These are phyloP conservation scores for Ormyrus thymus DNA, from an alignment of 2,888 invertebrate species.

Conservation along the genomic window DNA sequence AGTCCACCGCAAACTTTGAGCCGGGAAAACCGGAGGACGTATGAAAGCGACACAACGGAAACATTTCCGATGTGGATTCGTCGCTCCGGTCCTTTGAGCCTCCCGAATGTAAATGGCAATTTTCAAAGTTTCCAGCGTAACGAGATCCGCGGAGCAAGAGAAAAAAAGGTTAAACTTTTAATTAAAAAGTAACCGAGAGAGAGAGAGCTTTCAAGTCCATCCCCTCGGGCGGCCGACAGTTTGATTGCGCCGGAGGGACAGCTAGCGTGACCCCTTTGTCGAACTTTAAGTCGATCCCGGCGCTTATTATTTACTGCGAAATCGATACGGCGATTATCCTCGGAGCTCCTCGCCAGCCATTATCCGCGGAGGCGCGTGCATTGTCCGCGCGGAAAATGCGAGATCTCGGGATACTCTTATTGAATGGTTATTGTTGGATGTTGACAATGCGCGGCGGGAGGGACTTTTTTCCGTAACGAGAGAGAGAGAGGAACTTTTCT, in stretches of 20 bases:
- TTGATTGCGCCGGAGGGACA: constrained; percentile 29
- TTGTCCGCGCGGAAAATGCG: no score
- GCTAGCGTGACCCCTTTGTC: constrained; percentile 27
- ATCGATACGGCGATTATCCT: constrained; percentile 31
- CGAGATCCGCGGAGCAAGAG: constrained; percentile 24
- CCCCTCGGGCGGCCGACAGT: constrained; percentile 29
- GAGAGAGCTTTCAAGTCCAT: constrained; percentile 30
- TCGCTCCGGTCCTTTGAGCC: constrained; percentile 24
- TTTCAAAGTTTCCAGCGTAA: constrained; percentile 40
- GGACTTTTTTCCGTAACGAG: no score
- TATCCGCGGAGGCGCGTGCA: no score
- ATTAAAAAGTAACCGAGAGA: constrained; percentile 46
- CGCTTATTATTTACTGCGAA: constrained; percentile 41
- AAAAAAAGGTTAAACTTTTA: constrained; percentile 50
- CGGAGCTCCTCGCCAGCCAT: background rate
- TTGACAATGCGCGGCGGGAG: no score
- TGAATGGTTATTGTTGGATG: no score
- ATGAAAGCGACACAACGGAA: background rate
- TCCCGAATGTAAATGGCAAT: constrained; percentile 47
- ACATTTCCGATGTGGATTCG: constrained; percentile 32
- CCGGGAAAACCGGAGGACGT: no score
- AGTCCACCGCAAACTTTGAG: no score
- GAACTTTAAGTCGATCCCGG: background rate
- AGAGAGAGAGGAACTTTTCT: no score
- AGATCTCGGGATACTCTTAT: no score